Evolutionary conservation across 2,113 vertebrate species (phyloP).

Genomic region (Zosterops borbonicus): DNA sequence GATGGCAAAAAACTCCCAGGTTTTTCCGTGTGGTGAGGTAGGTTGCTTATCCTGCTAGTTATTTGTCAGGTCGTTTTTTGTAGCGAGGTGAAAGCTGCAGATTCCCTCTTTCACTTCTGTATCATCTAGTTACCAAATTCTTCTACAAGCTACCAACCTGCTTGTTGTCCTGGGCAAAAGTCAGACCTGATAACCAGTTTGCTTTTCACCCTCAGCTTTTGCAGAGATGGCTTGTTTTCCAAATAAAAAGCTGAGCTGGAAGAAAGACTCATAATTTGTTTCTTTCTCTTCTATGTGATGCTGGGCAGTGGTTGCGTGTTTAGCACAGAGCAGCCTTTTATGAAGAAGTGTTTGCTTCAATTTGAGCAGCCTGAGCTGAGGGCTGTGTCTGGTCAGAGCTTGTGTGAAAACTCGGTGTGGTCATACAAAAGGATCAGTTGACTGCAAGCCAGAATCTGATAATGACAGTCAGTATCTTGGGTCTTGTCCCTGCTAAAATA

Average conservation of each 20-base stretch:
- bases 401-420: fast-evolving
- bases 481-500: neutral
- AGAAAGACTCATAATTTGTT: neutral
- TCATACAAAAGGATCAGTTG: neutral
- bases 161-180: neutral
- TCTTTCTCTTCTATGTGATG: neutral
- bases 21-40: neutral
- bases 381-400: neutral
- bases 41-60: neutral
- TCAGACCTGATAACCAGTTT: neutral
- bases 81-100: neutral
- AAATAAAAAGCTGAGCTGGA: neutral
- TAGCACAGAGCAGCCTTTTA: neutral
- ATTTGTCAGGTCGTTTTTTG: neutral
- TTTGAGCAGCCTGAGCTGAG: neutral
- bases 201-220: neutral
- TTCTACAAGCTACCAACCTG: neutral
- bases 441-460: neutral
- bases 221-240: neutral
- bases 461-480: neutral
- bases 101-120: neutral
- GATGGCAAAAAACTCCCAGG: neutral
- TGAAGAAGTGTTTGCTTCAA: neutral
- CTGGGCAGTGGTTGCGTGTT: neutral
- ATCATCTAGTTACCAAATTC: neutral